These are phyloP conservation scores for Urechis unicinctus DNA, from an alignment of 2,888 invertebrate genomes.

Conservation along the genomic window DNA sequence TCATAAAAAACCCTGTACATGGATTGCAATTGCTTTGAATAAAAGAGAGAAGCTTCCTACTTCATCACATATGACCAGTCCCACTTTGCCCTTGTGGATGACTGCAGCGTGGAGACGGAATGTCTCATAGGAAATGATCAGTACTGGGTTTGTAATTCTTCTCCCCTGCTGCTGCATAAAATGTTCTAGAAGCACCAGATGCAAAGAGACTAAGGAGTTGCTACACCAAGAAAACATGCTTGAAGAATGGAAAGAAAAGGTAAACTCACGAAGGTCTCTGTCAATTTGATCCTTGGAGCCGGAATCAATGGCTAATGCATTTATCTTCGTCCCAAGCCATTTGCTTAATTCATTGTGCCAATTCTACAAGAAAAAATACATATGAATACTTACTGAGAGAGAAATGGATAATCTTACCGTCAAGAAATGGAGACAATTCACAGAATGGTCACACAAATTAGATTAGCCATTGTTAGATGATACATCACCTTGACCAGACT, in stretches of 20 bases:
- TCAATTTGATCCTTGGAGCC: slow-evolving; percentile 75
- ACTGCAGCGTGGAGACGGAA: slow-evolving; percentile 88
- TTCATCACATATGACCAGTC: slow-evolving; percentile 96
- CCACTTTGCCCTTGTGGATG: slow-evolving; percentile 76
- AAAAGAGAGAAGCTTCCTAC: no score
- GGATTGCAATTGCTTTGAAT: no score
- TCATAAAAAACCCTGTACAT: no score
- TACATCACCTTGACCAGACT: slow-evolving; percentile 75
- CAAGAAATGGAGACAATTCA: neutral
- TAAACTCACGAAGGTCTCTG: slow-evolving; percentile 38
- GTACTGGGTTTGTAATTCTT: slow-evolving; percentile 75
- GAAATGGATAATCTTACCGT: neutral
- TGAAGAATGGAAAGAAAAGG: no score
- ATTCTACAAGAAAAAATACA: no score
- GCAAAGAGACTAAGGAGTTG: slow-evolving; percentile 7
- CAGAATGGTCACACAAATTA: neutral
- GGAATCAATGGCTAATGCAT: slow-evolving; percentile 58
- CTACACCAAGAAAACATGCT: no score
- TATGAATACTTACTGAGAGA: neutral
- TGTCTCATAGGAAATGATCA: slow-evolving; percentile 99
- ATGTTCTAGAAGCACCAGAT: slow-evolving; percentile 54
- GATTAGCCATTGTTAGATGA: neutral
- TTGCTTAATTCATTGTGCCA: slow-evolving; percentile 98
- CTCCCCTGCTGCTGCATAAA: slow-evolving; percentile 68
- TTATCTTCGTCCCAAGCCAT: slow-evolving; percentile 83